Evolutionary conservation across 2,113 vertebrate species (phyloP).

Genomic region (Mormoops blainvillei): DNA sequence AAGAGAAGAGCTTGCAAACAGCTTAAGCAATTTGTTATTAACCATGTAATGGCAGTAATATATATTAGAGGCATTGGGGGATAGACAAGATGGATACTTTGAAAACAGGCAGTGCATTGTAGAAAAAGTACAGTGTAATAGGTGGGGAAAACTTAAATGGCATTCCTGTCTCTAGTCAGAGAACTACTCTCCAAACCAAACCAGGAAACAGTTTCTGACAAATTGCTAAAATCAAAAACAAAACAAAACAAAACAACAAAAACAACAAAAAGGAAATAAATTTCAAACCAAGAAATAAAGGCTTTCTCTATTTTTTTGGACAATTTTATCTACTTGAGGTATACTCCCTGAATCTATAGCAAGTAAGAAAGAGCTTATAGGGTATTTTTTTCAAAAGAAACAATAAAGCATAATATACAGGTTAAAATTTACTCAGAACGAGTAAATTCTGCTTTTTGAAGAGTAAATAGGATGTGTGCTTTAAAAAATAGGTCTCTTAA

Average conservation of each 20-base stretch:
- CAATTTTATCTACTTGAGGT: conserved; percentile 52
- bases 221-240: conserved; percentile 23
- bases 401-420: conserved; percentile 43
- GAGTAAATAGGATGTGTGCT: conserved; percentile 39
- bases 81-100: not conserved
- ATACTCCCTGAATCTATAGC: conserved; percentile 59
- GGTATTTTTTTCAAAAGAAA: conserved; percentile 11
- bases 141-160: not conserved
- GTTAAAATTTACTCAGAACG: conserved; percentile 47
- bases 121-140: conserved; percentile 47
- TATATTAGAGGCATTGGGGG: not conserved
- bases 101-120: conserved; percentile 46
- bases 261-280: not conserved
- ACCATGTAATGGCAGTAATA: not conserved
- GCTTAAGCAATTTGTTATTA: not conserved
- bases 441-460: conserved; percentile 55
- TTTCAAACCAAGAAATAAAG: conserved; percentile 54
- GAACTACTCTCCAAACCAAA: conserved; percentile 52
- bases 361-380: conserved; percentile 57
- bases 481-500: conserved; percentile 56
- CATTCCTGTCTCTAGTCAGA: conserved; percentile 22
- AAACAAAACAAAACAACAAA: not conserved
- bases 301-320: conserved; percentile 44
- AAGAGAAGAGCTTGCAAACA: not conserved
- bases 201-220: conserved; percentile 34